These are phyloP conservation scores for Scrobipalpa costella DNA, from an alignment of 2,888 invertebrate genomes.

Conservation along the genomic window DNA sequence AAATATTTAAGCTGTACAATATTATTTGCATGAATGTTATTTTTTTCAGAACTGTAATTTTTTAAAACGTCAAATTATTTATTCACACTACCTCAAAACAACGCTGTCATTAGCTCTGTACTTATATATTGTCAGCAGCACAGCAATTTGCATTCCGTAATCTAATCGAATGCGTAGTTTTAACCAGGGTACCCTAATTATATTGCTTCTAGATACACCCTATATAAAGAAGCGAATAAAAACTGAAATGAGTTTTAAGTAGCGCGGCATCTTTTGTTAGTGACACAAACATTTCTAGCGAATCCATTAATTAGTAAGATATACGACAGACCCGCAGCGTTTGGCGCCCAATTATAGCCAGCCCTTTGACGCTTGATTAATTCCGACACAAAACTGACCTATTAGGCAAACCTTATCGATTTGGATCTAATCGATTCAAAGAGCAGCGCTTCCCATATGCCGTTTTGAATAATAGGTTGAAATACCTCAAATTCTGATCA, in stretches of 20 bases:
- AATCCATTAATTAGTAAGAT: constrained; percentile 79
- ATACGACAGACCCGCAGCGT: constrained; percentile 71
- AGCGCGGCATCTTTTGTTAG: constrained; percentile 73
- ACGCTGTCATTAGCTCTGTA: too few relatives aligned
- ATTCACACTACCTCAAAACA: too few relatives aligned
- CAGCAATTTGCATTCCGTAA: too few relatives aligned
- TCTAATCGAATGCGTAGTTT: too few relatives aligned
- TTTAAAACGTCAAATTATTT: too few relatives aligned
- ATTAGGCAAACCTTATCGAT: constrained; percentile 68
- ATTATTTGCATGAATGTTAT: too few relatives aligned
- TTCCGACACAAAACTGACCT: constrained; percentile 78
- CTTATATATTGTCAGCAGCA: too few relatives aligned
- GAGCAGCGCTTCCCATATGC: constrained; percentile 73
- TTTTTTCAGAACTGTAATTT: too few relatives aligned
- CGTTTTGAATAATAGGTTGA: constrained; percentile 62
- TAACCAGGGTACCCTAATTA: too few relatives aligned
- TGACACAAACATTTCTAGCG: constrained; percentile 70
- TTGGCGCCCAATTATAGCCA: constrained; percentile 70
- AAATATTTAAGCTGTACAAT: too few relatives aligned
- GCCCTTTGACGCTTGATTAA: constrained; percentile 79
- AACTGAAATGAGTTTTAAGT: constrained; percentile 42
- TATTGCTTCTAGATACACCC: too few relatives aligned
- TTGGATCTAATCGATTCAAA: constrained; percentile 76
- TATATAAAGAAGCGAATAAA: not conserved
- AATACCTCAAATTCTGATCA: constrained; percentile 65